phyloP scores from a whole-genome alignment of 2,797 vertebrate genomes.

The Columba guinea region DNA sequence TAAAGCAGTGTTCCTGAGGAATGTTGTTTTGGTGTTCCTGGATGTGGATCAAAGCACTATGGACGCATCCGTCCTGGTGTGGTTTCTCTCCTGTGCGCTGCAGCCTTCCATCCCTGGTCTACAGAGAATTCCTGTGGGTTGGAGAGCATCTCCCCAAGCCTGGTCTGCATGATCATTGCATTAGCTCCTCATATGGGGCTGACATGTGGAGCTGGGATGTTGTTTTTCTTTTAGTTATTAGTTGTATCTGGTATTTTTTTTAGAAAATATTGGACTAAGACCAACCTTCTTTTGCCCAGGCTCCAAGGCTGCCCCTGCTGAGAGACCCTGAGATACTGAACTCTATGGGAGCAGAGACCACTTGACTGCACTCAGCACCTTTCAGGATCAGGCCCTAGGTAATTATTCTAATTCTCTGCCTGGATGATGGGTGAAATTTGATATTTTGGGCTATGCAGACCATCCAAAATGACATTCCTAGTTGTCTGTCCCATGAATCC shows the following conservation, averaged over 20 bases:
- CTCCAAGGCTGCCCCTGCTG: conserved; percentile 31
- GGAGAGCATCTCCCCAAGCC: not conserved
- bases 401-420: not conserved
- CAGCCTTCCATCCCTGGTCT: not conserved
- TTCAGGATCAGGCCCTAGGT: conserved; percentile 38
- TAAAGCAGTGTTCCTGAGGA: not conserved
- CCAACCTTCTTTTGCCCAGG: conserved; percentile 4
- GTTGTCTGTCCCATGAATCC: fast-evolving
- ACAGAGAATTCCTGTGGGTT: not conserved
- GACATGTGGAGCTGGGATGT: fast-evolving
- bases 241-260: not conserved
- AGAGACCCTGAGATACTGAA: not conserved
- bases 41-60: not conserved
- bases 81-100: not conserved
- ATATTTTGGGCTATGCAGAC: not conserved
- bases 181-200: fast-evolving
- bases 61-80: fast-evolving
- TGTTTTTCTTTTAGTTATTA: not conserved
- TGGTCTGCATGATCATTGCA: fast-evolving
- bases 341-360: not conserved
- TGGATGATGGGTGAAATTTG: not conserved
- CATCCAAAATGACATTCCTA: not conserved
- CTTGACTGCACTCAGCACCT: conserved; percentile 39
- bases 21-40: not conserved
- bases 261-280: not conserved